Percentiles rank a stretch among this genome's conserved stretches.
These are phyloP conservation scores for Cebus imitator DNA, from an alignment of 2,113 vertebrate genomes.

Conservation along the genomic window DNA sequence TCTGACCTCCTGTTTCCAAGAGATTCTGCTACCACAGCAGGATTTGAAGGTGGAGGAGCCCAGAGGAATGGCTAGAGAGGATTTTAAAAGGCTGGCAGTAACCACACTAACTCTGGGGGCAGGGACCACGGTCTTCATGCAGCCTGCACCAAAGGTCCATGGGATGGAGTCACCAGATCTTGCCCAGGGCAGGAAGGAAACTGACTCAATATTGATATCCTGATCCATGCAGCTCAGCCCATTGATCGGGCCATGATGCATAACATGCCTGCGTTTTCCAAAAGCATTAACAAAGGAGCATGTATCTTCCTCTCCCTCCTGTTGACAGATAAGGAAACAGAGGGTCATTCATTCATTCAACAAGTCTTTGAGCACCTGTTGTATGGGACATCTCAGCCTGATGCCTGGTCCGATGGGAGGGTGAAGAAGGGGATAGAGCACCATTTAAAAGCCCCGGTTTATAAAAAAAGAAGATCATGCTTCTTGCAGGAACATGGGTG, in stretches of 20 bases:
- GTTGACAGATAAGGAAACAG: background rate
- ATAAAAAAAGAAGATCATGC: too few relatives aligned
- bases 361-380: background rate
- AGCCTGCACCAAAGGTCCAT: background rate
- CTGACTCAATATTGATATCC: accelerated
- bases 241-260: accelerated
- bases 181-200: background rate
- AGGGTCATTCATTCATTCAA: background rate
- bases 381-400: background rate
- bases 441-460: background rate
- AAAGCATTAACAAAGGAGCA: background rate
- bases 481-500: too few relatives aligned
- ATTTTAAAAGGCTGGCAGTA: background rate
- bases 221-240: background rate
- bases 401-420: background rate
- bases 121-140: accelerated
- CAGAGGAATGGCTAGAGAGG: background rate
- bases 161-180: background rate
- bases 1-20: accelerated
- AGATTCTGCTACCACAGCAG: background rate
- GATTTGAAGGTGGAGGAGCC: background rate
- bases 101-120: background rate
- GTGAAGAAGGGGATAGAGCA: accelerated
- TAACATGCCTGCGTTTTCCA: background rate
- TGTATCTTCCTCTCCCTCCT: background rate